A percentile compares a stretch with the other conserved stretches of the same genome.
phyloP scores from a whole-genome alignment of 1,140 invertebrate genomes.

The Drosophila kikkawai region DNA sequence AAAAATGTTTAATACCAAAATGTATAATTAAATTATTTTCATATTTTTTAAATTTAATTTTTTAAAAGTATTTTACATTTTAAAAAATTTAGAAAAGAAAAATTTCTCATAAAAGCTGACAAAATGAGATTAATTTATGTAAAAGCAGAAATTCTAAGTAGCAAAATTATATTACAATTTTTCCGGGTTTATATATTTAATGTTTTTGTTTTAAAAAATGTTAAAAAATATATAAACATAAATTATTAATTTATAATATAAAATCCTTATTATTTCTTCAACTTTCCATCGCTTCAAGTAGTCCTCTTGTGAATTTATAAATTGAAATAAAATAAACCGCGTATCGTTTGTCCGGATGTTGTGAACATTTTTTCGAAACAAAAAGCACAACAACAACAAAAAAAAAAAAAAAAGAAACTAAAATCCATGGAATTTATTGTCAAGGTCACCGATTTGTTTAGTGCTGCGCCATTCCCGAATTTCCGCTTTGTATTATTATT shows the following conservation, averaged over 20 bases:
- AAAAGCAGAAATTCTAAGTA: too few species aligned
- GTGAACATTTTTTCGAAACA: constrained; percentile 8
- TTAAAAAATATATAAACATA: too few species aligned
- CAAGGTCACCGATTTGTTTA: constrained; percentile 35
- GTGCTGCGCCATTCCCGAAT: constrained; percentile 43
- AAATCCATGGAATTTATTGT: constrained; percentile 21
- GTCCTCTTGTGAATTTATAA: background rate
- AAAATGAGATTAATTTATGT: too few species aligned
- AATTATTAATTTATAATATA: too few species aligned
- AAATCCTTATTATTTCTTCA: background rate
- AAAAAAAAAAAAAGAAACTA: constrained; percentile 1
- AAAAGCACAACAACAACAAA: background rate
- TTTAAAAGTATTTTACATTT: too few species aligned
- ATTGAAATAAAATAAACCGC: background rate
- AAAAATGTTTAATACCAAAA: too few species aligned
- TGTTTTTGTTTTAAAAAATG: too few species aligned
- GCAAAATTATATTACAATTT: too few species aligned
- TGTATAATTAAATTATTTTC: too few species aligned
- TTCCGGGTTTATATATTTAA: too few species aligned
- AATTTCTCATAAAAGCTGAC: background rate
- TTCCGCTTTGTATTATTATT: constrained; percentile 8
- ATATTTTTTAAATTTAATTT: too few species aligned
- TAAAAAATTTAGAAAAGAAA: background rate
- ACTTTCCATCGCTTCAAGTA: background rate
- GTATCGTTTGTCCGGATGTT: constrained; percentile 38